Conservation (phyloP, 2,888 invertebrate species). For the Tryphoninae sp. region DNA sequence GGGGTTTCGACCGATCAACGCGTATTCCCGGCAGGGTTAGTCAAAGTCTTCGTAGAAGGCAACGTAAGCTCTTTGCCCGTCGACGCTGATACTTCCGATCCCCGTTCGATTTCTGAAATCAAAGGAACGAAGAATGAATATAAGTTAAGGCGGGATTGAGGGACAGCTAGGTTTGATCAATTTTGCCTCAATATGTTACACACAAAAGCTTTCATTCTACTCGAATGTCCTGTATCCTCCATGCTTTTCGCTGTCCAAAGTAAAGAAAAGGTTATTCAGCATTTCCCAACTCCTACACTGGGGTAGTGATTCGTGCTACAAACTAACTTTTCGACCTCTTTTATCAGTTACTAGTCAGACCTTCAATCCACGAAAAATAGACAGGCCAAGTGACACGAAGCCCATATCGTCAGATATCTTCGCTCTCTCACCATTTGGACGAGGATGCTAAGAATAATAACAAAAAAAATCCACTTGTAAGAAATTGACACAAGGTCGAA, state of each 20-base stretch:
- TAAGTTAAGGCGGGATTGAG: background rate
- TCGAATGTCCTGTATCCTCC: background rate
- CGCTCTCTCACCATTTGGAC: background rate
- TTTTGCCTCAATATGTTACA: background rate
- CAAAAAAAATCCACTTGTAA: too few species aligned
- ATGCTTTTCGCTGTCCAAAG: background rate
- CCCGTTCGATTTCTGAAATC: conserved; percentile 33
- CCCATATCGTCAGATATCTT: conserved; percentile 8
- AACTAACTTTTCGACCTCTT: background rate
- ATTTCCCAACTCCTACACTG: background rate
- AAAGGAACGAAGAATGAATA: conserved; percentile 15
- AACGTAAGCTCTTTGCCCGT: background rate
- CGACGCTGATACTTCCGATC: background rate
- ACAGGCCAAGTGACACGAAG: background rate
- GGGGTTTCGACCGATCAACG: background rate
- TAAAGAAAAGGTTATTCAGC: background rate
- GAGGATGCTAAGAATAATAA: background rate
- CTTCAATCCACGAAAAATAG: conserved; percentile 19
- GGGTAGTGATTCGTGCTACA: background rate
- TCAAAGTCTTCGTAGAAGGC: background rate
- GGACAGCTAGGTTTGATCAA: background rate
- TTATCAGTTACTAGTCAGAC: conserved; percentile 26
- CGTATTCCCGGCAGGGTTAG: conserved; percentile 4
- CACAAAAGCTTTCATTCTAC: background rate
- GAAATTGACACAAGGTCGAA: too few species aligned